Percentiles rank a stretch among this genome's conserved stretches.
Evolutionary conservation across 2,797 vertebrate genomes (phyloP).

Genomic region (Brotogeris chrysoptera): DNA sequence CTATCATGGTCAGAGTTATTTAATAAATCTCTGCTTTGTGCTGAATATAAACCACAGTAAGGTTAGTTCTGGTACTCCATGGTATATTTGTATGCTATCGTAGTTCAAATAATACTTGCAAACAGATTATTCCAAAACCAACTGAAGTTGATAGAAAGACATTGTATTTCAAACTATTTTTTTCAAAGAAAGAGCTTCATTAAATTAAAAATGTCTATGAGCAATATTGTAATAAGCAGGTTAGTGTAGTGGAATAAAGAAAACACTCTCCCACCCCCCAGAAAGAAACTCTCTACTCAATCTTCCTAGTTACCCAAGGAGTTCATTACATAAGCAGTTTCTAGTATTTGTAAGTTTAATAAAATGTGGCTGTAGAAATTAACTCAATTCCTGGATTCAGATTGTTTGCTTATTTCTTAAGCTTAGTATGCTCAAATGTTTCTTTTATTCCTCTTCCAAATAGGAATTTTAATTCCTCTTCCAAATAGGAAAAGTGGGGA

Average conservation of each 20-base stretch:
- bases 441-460: background rate
- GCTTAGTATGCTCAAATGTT: background rate
- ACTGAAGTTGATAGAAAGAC: background rate
- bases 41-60: background rate
- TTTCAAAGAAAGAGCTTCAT: background rate
- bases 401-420: background rate
- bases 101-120: background rate
- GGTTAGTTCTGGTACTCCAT: background rate
- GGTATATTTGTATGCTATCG: background rate
- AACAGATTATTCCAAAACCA: background rate
- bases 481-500: background rate
- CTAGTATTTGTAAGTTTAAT: background rate
- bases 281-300: accelerated
- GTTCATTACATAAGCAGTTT: background rate
- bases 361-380: background rate
- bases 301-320: background rate
- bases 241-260: background rate
- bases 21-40: background rate
- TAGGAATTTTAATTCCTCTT: background rate
- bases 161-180: background rate
- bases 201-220: background rate
- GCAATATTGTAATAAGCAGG: background rate
- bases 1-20: background rate
- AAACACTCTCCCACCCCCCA: background rate
- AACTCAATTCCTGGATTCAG: background rate